These are phyloP conservation scores for Palythoa caribaeorum DNA, from an alignment of 92 coral and sea anemone species.

Conservation along the genomic window DNA sequence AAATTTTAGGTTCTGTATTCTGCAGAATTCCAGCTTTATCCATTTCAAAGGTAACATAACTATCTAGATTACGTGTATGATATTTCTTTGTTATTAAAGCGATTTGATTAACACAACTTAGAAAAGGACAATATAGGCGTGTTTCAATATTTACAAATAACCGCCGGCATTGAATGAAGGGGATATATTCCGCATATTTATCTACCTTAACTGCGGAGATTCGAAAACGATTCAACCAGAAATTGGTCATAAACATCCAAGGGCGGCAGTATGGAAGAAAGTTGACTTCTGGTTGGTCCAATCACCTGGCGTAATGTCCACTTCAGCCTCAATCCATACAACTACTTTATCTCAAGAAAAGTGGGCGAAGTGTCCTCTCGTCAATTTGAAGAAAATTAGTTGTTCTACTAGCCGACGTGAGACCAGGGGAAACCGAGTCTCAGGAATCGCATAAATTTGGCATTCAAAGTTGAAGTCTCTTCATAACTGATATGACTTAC, in stretches of 20 bases:
- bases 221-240: slow-evolving; percentile 43
- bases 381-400: slow-evolving; percentile 15
- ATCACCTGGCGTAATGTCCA: slow-evolving; percentile 52
- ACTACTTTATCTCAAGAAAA: slow-evolving; percentile 61
- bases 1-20: not conserved
- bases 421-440: slow-evolving; percentile 71
- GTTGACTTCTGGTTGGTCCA: slow-evolving; percentile 49
- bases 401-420: slow-evolving; percentile 56
- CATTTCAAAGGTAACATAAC: not conserved
- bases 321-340: slow-evolving; percentile 56
- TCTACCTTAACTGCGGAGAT: slow-evolving; percentile 8
- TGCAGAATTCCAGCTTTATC: not conserved
- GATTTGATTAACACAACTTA: slow-evolving; percentile 4
- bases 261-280: slow-evolving; percentile 9
- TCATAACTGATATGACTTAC: not conserved
- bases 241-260: not conserved
- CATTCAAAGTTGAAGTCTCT: not conserved
- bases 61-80: slow-evolving; percentile 1
- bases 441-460: slow-evolving; percentile 32
- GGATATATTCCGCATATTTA: slow-evolving; percentile 35
- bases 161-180: not conserved
- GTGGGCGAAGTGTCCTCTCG: slow-evolving; percentile 45
- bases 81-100: not conserved
- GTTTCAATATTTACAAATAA: no score
- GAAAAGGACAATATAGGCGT: not conserved